Evolutionary conservation across 1,140 invertebrate species (phyloP), one percentile per base, ranked within the genome.

Genomic region (Notospermus geniculatus): DNA sequence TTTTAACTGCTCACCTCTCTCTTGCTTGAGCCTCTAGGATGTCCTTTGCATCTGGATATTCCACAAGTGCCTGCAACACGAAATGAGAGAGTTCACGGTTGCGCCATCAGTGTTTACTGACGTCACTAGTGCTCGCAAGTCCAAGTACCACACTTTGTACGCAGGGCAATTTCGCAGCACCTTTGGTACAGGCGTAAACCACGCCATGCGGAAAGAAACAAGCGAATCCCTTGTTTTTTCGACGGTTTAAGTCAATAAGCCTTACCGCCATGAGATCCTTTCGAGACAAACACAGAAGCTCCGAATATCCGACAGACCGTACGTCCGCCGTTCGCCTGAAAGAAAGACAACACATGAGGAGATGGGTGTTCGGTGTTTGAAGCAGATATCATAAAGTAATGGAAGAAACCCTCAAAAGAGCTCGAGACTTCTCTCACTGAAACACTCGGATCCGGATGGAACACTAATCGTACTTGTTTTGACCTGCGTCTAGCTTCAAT

Each of bases 191-290:
- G n/a, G n/a, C n/a, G n/a, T n/a, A n/a, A n/a, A n/a, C n/a, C n/a
- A n/a, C n/a, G n/a, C n/a, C n/a, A n/a, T n/a, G n/a, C n/a, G n/a
- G n/a, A n/a, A n/a, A n/a, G n/a, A n/a, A n/a, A n/a, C n/a, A n/a
- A n/a, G n/a, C n/a, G n/a, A n/a, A n/a, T n/a, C n/a, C n/a, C n/a
- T n/a, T n/a, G n/a, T n/a, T n/a, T n/a, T n/a, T n/a, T n/a, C n/a
- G n/a, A 41, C 0, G 1, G 22, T 19, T 41, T 25, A 17, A 43
- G 4, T n/a, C 23, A 0, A 54, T 7, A 23, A 32, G 92, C 90
- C 96, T 95, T 17, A 94, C 94, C 0, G 90, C 87, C 28, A 97
- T 78, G 0, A 97, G 92, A 72, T 97, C 93, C 81, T 95, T 92
- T 15, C 93, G 85, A 0, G 93, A 96, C 0, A 97, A 81, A 52